These are phyloP conservation scores for Pelobates fuscus DNA, from an alignment of 2,113 vertebrate genomes.

Conservation along the genomic window DNA sequence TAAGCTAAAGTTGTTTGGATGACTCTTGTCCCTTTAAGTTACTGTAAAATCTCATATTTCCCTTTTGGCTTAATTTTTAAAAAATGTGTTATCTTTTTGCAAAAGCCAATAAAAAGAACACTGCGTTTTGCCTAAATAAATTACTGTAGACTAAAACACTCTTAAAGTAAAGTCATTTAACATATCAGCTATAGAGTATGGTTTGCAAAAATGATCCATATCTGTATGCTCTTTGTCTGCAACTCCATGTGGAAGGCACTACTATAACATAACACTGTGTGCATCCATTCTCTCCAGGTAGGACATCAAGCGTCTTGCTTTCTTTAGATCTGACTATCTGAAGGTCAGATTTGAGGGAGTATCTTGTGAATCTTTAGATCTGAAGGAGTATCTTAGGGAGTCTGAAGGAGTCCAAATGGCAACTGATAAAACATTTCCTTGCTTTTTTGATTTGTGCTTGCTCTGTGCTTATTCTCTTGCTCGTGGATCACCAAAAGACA, in stretches of 20 bases:
- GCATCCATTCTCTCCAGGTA: conserved; percentile 42
- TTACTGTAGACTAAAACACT: conserved; percentile 65
- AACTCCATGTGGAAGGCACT: conserved; percentile 66
- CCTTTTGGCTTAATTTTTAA: too few species aligned
- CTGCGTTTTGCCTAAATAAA: conserved; percentile 68
- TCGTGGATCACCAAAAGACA: neutral
- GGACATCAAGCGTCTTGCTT: conserved; percentile 43
- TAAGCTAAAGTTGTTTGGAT: too few species aligned
- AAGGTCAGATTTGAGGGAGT: conserved; percentile 56
- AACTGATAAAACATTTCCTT: conserved; percentile 54
- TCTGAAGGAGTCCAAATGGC: conserved; percentile 67
- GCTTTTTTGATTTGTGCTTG: conserved; percentile 60
- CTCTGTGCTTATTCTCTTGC: conserved; percentile 55
- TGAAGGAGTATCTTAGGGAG: neutral
- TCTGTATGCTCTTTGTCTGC: conserved; percentile 57
- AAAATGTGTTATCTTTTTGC: conserved; percentile 56
- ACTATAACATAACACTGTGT: conserved; percentile 62
- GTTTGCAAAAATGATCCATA: conserved; percentile 58
- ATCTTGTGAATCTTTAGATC: conserved; percentile 22
- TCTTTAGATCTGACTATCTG: conserved; percentile 54
- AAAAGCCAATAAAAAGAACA: conserved; percentile 66
- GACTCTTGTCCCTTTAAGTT: too few species aligned
- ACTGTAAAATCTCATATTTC: too few species aligned
- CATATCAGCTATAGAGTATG: conserved; percentile 64
- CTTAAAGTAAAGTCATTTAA: conserved; percentile 60